Base-by-base conservation (phyloP, 2,888 invertebrate genomes). In the Timandra comae region DNA sequence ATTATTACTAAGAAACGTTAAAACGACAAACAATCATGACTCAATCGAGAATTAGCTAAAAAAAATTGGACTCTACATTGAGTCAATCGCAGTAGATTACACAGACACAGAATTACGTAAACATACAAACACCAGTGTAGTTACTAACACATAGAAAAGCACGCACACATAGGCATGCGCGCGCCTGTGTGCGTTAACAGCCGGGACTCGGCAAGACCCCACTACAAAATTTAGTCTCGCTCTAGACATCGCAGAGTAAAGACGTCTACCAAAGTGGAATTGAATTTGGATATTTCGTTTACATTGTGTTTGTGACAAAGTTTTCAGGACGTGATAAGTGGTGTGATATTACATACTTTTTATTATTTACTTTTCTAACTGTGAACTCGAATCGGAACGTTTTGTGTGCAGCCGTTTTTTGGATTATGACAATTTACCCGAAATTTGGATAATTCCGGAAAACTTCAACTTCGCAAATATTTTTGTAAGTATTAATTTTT, bases 361-460 rank as follows among this genome's bases (percentile, higher is more conserved):
- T 48, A 46, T 46, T 52, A 57, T 57, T 59, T 56, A 42, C 43
- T 48, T 16, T 62, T 57, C 56, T 63, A 22, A 77, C 58, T 71
- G 79, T 72, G 75, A 76, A 74, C 73, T 63, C 47, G 38, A 46
- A 55, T 52, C 47, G 45, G 51, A 56, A 42, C 55, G n/a, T n/a
- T 63, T 63, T 51, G 52, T 65, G 71, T 71, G 68, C 43, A 48
- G 59, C 68, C 70, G 65, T 58, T 61, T 71, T 61, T 71, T 79
- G 78, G 76, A 71, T 79, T 78, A 71, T 78, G 72, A 72, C 62
- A 80, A 77, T 73, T 59, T 72, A 69, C 65, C 70, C 76, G 64
- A 69, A 51, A 75, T 76, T 82, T 82, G 84, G 85, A 84, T 84
- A 85, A 79, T 81, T 84, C 77, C 78, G 75, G 78, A 77, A 80